phyloP scores from a whole-genome alignment of 92 coral and sea anemone species.

The Phenganax subtilis region DNA sequence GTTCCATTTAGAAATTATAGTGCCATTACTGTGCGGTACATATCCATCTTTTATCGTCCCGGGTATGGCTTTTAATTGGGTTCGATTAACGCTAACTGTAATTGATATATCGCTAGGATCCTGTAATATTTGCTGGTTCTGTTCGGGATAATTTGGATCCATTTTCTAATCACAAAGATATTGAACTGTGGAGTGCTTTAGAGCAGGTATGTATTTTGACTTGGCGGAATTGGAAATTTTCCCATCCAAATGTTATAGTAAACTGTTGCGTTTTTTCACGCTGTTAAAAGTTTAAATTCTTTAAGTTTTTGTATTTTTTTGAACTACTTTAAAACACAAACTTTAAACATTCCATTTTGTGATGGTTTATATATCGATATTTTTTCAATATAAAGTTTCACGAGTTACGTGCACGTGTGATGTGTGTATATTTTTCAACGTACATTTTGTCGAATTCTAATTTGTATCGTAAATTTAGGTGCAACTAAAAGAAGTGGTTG shows the following conservation, averaged over 20 bases:
- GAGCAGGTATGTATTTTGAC: slow-evolving; percentile 57
- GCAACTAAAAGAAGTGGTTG: slow-evolving; percentile 73
- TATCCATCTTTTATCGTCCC: too few species aligned
- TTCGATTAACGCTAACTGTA: slow-evolving; percentile 7
- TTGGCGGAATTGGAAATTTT: neutral
- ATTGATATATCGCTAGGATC: slow-evolving; percentile 84
- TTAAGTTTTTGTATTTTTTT: neutral
- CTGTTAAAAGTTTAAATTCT: too few species aligned
- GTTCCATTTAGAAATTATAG: neutral
- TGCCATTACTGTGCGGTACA: neutral
- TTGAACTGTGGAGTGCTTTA: slow-evolving; percentile 75
- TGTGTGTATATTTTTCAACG: too few species aligned
- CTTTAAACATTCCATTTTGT: neutral
- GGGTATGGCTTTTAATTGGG: too few species aligned
- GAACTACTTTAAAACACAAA: neutral
- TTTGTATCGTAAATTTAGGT: slow-evolving; percentile 49
- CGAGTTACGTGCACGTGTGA: too few species aligned
- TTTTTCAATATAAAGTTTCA: too few species aligned
- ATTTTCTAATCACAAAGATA: slow-evolving; percentile 60
- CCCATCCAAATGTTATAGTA: neutral
- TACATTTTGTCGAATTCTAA: too few species aligned
- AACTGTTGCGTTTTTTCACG: too few species aligned
- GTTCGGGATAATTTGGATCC: slow-evolving; percentile 79
- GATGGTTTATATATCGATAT: too few species aligned
- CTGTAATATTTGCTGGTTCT: slow-evolving; percentile 82